Evolutionary conservation across 2,797 vertebrate genomes (phyloP).

Genomic region (Podarcis siculus): DNA sequence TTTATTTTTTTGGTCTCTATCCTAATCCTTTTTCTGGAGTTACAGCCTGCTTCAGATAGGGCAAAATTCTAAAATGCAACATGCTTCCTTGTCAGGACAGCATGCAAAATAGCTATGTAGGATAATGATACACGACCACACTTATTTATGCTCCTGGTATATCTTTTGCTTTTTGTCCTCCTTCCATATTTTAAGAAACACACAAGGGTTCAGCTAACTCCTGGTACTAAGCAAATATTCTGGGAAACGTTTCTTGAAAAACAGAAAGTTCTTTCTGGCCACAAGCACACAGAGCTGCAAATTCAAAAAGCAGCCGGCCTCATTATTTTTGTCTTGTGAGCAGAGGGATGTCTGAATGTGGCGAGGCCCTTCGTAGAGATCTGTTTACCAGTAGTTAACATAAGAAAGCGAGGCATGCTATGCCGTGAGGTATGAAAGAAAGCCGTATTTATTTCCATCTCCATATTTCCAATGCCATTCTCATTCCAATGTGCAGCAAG

Average conservation of each 20-base stretch:
- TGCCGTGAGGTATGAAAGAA: constrained; percentile 34
- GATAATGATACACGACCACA: background rate
- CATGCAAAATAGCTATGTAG: background rate
- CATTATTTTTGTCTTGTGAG: background rate
- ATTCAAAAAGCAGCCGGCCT: background rate
- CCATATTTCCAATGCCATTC: constrained; percentile 46
- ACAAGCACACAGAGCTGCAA: background rate
- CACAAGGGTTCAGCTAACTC: background rate
- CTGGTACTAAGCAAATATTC: background rate
- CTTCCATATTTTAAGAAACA: background rate
- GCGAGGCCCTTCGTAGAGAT: background rate
- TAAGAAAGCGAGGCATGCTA: constrained; percentile 26
- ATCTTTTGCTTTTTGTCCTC: background rate
- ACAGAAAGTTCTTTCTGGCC: background rate
- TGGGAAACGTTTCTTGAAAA: background rate
- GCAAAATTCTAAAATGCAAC: background rate
- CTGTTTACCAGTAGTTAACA: constrained; percentile 23
- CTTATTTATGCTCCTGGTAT: background rate
- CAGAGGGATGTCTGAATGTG: background rate
- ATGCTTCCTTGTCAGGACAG: background rate
- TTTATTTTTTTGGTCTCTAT: background rate
- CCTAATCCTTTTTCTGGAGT: background rate
- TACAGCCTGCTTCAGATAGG: background rate
- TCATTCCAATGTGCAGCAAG: constrained; percentile 46
- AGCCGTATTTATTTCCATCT: constrained; percentile 37